Evolutionary conservation across 1,140 invertebrate genomes (phyloP), one percentile per base, ranked within the genome.

Genomic region (Drosophila parvula): DNA sequence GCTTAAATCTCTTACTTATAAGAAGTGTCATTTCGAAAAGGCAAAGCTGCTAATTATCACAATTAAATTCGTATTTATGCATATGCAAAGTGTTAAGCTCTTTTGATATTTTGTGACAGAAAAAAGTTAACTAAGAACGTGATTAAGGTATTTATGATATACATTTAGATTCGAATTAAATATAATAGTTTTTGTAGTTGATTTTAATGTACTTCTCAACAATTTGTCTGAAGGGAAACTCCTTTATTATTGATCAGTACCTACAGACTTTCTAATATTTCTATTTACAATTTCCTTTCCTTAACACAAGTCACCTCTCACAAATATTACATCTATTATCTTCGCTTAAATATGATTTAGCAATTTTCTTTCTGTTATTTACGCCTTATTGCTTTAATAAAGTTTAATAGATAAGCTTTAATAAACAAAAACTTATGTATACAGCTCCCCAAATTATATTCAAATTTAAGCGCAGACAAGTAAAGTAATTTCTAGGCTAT

Each of bases 1-100:
- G 51, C 30, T 30, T 71, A 36, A 73, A 59, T 36, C 36, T 36
- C 22, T 73, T 73, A 58, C 59, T 71, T 73, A 71, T 41, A 59
- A 50, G 30, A 57, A 43, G 65, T 71, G 43, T 12, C 65, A 41
- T 30, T 38, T 14, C 18, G 34, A 30, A 38, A 12, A 32, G 34
- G 27, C 5, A 40, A 40, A 47, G 18, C 65, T 22, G 9, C 30
- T 73, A 73, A 71, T 71, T 71, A 71, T 44, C 30, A 18, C 44
- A 71, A 43, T 70, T 41, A 71, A 71, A 59, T 36, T n/a, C 5
- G 2, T 28, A 43, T 59, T 48, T 50, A 48, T 36, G n/a, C 43
- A n/a, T 3, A 22, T 69, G 60, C 34, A 62, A 40, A 40, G 50
- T 16, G 8, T 34, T 22, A 18, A 32, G 59, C 6, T 53, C 40